phyloP scores from a whole-genome alignment of 2,113 vertebrate genomes.

The Brienomyrus brachyistius region DNA sequence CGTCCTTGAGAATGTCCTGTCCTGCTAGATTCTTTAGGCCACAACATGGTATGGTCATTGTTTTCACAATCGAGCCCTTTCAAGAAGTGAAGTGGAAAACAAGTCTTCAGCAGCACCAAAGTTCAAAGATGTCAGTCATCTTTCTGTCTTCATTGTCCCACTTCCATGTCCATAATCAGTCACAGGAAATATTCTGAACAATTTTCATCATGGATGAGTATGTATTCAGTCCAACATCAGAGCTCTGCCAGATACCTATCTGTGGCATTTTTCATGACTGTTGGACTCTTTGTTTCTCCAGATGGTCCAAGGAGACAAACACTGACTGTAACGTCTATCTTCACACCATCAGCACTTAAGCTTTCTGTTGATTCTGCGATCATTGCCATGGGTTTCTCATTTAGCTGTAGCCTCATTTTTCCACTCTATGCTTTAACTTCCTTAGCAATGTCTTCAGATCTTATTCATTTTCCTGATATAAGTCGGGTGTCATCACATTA shows the following conservation, averaged over 20 bases:
- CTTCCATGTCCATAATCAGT: not conserved
- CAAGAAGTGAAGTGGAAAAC: not conserved
- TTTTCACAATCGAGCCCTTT: not conserved
- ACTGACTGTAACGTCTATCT: not conserved
- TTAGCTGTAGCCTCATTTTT: not conserved
- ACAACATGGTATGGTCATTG: not conserved
- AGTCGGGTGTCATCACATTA: not conserved
- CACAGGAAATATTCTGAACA: not conserved
- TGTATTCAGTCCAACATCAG: not conserved
- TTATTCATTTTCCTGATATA: not conserved
- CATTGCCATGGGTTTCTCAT: not conserved
- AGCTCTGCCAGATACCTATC: not conserved
- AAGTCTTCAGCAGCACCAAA: not conserved
- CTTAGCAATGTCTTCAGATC: not conserved
- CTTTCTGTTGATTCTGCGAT: not conserved
- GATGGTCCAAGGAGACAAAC: not conserved
- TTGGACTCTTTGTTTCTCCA: not conserved
- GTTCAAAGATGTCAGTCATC: not conserved
- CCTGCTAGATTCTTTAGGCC: not conserved
- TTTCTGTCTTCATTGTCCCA: not conserved
- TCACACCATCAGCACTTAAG: not conserved
- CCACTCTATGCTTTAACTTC: not conserved
- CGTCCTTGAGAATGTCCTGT: not conserved
- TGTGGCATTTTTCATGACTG: not conserved
- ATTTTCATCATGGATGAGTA: not conserved